These are phyloP conservation scores for Antheraea pernyi DNA, from an alignment of 1,140 invertebrate genomes.

Conservation along the genomic window DNA sequence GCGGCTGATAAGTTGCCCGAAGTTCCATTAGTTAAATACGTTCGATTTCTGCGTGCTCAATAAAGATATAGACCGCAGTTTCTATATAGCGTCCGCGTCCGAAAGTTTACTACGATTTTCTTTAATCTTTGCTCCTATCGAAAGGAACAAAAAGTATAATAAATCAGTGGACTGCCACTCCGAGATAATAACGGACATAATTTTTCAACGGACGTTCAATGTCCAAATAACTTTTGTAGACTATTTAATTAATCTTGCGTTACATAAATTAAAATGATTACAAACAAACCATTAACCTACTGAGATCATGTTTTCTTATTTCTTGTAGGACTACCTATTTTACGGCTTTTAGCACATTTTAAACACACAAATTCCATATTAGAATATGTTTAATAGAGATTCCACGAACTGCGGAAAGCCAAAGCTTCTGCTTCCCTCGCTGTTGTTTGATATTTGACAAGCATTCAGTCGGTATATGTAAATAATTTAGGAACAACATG, in stretches of 20 bases:
- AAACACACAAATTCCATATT: neutral
- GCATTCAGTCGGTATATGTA: too few relatives aligned
- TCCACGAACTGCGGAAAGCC: neutral
- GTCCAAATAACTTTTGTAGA: neutral
- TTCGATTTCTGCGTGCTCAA: neutral
- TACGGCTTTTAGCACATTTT: neutral
- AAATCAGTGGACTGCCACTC: neutral
- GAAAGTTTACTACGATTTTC: neutral
- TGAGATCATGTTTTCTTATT: neutral
- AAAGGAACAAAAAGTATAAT: conserved; percentile 1
- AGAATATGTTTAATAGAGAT: neutral
- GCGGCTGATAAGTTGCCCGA: neutral
- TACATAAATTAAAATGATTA: neutral
- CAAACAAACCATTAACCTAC: neutral
- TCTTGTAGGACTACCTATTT: neutral
- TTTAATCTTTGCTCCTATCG: neutral
- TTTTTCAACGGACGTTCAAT: neutral
- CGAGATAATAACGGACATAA: neutral
- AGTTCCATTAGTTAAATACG: conserved; percentile 1
- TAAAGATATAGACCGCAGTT: neutral
- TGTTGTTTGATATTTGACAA: neutral
- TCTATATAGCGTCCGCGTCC: neutral
- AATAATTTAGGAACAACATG: too few relatives aligned
- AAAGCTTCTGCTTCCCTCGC: neutral
- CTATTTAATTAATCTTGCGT: neutral